Evolutionary conservation across 2,888 invertebrate species (phyloP).

Genomic region (Lymantria dispar): DNA sequence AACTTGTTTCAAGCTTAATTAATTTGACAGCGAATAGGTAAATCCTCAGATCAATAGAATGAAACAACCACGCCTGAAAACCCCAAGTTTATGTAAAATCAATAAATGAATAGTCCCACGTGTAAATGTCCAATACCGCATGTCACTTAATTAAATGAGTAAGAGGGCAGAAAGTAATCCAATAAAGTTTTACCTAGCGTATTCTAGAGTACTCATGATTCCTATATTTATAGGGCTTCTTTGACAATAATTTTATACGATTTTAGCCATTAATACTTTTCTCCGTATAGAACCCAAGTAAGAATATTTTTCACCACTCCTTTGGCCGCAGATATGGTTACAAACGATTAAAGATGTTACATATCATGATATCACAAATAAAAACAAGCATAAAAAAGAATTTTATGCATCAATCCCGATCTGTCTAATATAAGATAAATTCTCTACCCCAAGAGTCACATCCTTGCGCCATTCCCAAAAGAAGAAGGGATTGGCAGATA

Average conservation of each 20-base stretch:
- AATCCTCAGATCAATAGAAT: not conserved
- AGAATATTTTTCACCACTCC: too few relatives aligned
- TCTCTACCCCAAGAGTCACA: too few relatives aligned
- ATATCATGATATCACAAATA: too few relatives aligned
- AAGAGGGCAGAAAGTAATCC: conserved; percentile 52
- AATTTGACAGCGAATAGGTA: not conserved
- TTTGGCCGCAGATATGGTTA: too few relatives aligned
- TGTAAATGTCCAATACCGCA: conserved; percentile 8
- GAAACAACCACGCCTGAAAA: not conserved
- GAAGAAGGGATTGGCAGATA: too few relatives aligned
- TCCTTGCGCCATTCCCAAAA: too few relatives aligned
- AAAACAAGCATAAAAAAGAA: too few relatives aligned
- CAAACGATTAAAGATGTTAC: too few relatives aligned
- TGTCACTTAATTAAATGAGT: conserved; percentile 27
- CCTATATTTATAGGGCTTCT: conserved; percentile 55
- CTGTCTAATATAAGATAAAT: too few relatives aligned
- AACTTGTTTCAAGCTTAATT: not conserved
- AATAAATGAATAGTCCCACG: conserved; percentile 11
- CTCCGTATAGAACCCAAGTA: too few relatives aligned
- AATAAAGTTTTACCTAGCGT: conserved; percentile 59
- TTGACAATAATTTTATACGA: conserved; percentile 42
- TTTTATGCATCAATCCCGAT: too few relatives aligned
- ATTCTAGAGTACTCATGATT: conserved; percentile 46
- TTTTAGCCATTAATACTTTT: conserved; percentile 6
- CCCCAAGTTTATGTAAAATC: conserved; percentile 6